A percentile compares a stretch with the other conserved stretches of the same genome.
Evolutionary conservation across 2,113 vertebrate species (phyloP).

Genomic region (Romanogobio albipinnatus): DNA sequence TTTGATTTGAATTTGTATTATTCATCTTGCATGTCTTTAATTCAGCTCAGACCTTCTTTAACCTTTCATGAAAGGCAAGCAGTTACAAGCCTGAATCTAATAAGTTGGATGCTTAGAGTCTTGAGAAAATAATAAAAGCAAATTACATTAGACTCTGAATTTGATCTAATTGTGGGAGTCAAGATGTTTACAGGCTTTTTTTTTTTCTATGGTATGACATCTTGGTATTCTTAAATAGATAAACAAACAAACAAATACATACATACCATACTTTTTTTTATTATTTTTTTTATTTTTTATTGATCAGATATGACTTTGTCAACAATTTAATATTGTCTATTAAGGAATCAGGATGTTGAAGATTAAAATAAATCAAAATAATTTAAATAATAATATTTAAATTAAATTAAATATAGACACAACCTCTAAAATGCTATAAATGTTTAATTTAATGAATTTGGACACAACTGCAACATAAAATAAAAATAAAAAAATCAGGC

Average conservation of each 20-base stretch:
- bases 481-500: neutral
- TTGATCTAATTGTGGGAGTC: conserved; percentile 50
- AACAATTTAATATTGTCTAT: neutral
- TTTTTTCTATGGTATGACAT: conserved; percentile 4
- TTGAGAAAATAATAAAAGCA: conserved; percentile 58
- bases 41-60: conserved; percentile 39
- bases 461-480: too few relatives aligned
- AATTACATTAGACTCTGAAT: conserved; percentile 58
- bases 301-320: neutral
- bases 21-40: conserved; percentile 16
- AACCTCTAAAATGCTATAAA: neutral
- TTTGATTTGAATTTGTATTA: neutral
- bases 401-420: neutral
- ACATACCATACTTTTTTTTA: too few relatives aligned
- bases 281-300: neutral
- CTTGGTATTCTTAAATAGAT: neutral
- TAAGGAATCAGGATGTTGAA: neutral
- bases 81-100: conserved; percentile 47
- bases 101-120: conserved; percentile 51
- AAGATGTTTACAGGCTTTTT: neutral
- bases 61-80: conserved; percentile 24
- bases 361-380: too few relatives aligned
- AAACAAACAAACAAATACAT: too few relatives aligned
- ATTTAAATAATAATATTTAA: too few relatives aligned
- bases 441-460: neutral